Base-by-base conservation (phyloP, 2,888 invertebrate species). In the Schizaphis graminum region DNA sequence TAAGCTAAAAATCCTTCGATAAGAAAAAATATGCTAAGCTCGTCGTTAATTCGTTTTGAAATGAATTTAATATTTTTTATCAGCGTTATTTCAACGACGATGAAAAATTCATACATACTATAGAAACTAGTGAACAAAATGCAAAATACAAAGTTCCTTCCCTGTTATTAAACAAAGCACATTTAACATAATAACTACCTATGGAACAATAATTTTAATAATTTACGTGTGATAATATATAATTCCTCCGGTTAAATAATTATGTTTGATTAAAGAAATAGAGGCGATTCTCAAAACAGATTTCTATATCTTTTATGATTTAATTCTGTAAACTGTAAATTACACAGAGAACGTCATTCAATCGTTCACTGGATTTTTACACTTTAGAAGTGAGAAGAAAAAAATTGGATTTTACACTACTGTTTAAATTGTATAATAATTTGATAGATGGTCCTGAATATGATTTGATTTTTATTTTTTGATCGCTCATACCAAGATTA, bases 1-100 rank as follows among this genome's bases (percentile, higher is more conserved):
- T 47, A 49, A 77, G 90, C 90, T 77, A 77, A 91, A 49, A 91
- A 35, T 35, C 67, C 49, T 35, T 49, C 13, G 90, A 77, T 91
- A 10, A 35, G 35, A 21, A 57, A 90, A 67, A 90, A 35, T n/a
- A 77, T 35, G 49, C 67, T 91, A 77, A 77, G 28, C 35, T 77
- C 61, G 11, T 13, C 49, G 35, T 91, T 77, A 49, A 67, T 91
- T 35, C 21, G 35, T 91, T 77, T 67, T 21, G 35, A 49, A 57
- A 89, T 89, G 44, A 44, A 57, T 89, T 57, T 89, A 28, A 89
- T 13, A 57, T 49, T 56, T 89, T 44, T 7, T 47, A 44, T n/a
- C 41, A 21, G 8, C 35, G 10, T 88, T 88, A 35, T 35, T 88
- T 24, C 56, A 88, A 56, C 10, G 5, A 41, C 53, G 26, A 56